Base-by-base conservation (phyloP, 2,113 vertebrate species). In the Gambusia affinis region DNA sequence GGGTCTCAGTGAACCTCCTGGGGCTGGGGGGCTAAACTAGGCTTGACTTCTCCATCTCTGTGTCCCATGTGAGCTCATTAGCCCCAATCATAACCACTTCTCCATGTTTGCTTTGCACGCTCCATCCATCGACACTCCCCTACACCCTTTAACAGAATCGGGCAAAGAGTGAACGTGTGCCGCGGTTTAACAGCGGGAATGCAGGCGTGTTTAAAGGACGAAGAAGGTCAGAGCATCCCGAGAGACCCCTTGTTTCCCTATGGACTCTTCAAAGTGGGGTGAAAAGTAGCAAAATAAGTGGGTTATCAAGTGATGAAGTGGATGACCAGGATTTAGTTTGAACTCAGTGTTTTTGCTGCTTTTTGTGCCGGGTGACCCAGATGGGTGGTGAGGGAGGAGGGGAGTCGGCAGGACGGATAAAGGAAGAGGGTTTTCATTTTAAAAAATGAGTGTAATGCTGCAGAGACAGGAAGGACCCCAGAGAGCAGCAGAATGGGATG, bases 21-120 rank as follows among this genome's bases (percentile, higher is more conserved):
- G 8, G 24, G 31, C 77, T 79, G 83, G 81, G 44, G 37, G 69
- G 84, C 66, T 47, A 74, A 87, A 69, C 74, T 74, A 60, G 24
- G 65, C 29, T 57, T 57, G 22, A 75, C 75, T 60, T 65, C 78
- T 76, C 68, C 64, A 67, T 84, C 74, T 62, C 70, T 37, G 73
- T 10, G 60, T 93, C 91, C 92, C 90, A 74, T 86, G 91, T 93
- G 92, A 91, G 91, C 92, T 93, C 91, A 93, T 93, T 93, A 93
- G 88, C 90, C 87, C 85, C 88, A 80, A 92, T 93, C 91, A 92
- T 89, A 85, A 85, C 90, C 87, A 88, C 92, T 90, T 89, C 87
- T 82, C 83, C 83, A 80, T 78, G 76, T 86, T 83, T 82, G 68
- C 73, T 75, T 80, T 79, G 76, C 82, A 79, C 79, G 12, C 69